phyloP scores from a whole-genome alignment of 2,888 invertebrate genomes.

The Leistus spinibarbis region DNA sequence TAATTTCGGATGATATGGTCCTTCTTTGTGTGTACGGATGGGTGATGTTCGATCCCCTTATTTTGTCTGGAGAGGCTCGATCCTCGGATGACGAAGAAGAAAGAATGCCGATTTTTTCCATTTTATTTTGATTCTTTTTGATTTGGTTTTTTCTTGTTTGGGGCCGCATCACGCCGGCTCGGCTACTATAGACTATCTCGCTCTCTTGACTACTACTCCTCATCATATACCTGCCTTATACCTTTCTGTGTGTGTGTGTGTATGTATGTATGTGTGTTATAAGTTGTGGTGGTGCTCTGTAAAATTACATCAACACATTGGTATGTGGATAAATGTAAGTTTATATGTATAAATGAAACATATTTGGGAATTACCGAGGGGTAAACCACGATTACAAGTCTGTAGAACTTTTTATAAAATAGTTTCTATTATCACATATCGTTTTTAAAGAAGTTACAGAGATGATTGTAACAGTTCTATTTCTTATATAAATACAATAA shows the following conservation, averaged over 20 bases:
- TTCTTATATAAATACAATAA: no score
- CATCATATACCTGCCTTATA: neutral
- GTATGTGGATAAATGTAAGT: neutral
- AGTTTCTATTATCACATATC: no score
- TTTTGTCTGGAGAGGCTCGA: no score
- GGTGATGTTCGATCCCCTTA: no score
- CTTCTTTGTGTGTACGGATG: no score
- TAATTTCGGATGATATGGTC: no score
- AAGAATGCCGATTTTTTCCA: neutral
- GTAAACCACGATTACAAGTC: no score
- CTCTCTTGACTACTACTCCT: neutral
- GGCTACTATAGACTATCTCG: neutral
- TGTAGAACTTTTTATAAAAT: no score
- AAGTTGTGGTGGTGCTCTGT: neutral
- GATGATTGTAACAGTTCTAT: no score
- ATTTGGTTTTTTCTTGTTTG: neutral
- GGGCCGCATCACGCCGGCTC: neutral
- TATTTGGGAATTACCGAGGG: neutral
- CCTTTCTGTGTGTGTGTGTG: no score
- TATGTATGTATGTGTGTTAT: no score
- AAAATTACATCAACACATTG: neutral
- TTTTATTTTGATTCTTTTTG: neutral
- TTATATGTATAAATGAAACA: neutral
- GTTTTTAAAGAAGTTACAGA: no score
- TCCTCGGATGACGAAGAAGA: neutral